A percentile compares a stretch with the other conserved stretches of the same genome.
Conservation (phyloP, 1,140 invertebrate genomes). For the Heliconius hermathena region DNA sequence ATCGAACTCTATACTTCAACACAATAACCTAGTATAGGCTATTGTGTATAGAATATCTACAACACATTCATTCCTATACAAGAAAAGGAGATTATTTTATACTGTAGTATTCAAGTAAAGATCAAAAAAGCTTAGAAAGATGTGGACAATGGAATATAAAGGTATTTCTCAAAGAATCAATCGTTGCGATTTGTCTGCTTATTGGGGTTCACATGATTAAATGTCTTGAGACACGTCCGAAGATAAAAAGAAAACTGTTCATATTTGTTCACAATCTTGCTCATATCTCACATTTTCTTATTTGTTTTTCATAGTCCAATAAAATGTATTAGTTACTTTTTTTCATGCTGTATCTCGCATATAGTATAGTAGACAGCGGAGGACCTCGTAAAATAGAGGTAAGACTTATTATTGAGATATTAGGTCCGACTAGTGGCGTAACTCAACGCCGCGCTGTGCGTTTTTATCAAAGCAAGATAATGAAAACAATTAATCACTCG, state of each 20-base stretch:
- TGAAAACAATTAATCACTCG: not conserved
- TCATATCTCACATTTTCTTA: slow-evolving; percentile 1
- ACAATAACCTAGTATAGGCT: not conserved
- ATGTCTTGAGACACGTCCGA: slow-evolving; percentile 22
- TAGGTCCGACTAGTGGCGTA: no score
- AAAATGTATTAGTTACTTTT: no score
- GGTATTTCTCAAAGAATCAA: slow-evolving; percentile 14
- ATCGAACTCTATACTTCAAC: not conserved
- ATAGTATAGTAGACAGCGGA: no score
- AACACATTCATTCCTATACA: not conserved
- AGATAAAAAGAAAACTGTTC: slow-evolving; percentile 15
- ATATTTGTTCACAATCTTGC: slow-evolving; percentile 18
- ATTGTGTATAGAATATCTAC: not conserved
- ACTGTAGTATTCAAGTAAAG: not conserved
- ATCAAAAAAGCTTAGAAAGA: not conserved
- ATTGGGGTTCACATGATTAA: slow-evolving; percentile 46
- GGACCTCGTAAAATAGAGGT: not conserved
- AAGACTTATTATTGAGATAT: not conserved
- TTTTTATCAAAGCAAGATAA: not conserved
- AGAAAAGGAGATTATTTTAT: not conserved
- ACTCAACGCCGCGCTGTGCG: no score
- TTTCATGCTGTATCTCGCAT: no score
- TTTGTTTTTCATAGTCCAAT: not conserved
- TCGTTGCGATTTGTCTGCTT: slow-evolving; percentile 35
- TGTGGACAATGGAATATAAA: not conserved